Evolutionary conservation across 2,113 vertebrate species (phyloP), one percentile per base, ranked within the genome.

Genomic region (Todiramphus chloris): DNA sequence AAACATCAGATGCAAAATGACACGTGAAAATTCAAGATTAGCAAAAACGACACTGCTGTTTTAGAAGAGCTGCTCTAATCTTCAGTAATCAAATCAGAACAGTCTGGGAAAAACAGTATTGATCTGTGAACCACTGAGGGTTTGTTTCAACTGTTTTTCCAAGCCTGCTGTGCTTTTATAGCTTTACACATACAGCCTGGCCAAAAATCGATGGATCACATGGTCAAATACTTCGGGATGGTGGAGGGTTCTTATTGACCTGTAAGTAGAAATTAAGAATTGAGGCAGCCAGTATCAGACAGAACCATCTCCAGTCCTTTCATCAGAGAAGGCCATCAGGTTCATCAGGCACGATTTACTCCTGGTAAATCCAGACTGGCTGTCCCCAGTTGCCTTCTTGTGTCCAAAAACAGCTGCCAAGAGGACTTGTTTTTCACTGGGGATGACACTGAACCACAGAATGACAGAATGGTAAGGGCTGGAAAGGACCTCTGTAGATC

Each of bases 1-100:
- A 92, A 97, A 72, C 62, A 95, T 37, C 31, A 93, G 74, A 74
- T 94, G 33, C 53, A 94, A 51, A 95, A 86, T 15, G 8, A 74
- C 48, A 77, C 4, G 25, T 15, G 39, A 85, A 85, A 83, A 88
- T 31, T 62, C 53, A 76, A 60, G 44, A 60, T 53, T 19, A 73
- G 58, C 43, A 66, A 64, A 89, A 83, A 50, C 33, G 6, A 63
- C 82, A 67, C 6, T 7, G 31, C 30, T 28, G 16, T 70, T 72
- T 67, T 74, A 74, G 51, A 85, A 83, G 33, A 75, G 48, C 25
- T 83, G 27, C 16, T 83, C 24, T 43, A 69, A 46, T 46, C 9
- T 51, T 35, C 67, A 83, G 13, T 28, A 53, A 74, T 70, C 46
- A 81, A 90, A 86, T 70, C 79, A 67, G 21, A 83, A 37, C 33